phyloP scores from a whole-genome alignment of 2,797 vertebrate species.

The Takifugu rubripes region DNA sequence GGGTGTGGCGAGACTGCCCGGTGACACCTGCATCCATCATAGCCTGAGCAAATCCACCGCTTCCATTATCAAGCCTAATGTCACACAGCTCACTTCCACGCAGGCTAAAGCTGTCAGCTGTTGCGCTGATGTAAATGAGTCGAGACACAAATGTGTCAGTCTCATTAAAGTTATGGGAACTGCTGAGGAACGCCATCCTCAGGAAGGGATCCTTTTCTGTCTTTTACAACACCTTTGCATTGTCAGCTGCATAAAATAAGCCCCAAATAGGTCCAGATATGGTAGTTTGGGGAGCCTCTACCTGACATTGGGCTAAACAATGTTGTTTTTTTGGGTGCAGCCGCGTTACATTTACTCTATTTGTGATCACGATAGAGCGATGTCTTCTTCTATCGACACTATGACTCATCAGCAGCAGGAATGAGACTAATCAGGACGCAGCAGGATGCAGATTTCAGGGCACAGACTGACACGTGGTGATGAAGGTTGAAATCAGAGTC shows the following conservation, averaged over 20 bases:
- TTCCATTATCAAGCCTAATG: constrained; percentile 58
- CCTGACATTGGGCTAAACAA: constrained; percentile 1
- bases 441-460: constrained; percentile 32
- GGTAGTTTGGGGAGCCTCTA: too few relatives aligned
- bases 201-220: too few relatives aligned
- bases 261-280: too few relatives aligned
- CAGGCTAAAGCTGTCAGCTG: constrained; percentile 51
- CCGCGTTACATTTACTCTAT: too few relatives aligned
- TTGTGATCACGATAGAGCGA: too few relatives aligned
- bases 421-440: constrained; percentile 42
- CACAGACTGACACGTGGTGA: constrained; percentile 37
- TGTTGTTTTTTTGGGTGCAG: constrained; percentile 11
- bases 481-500: background rate
- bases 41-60: constrained; percentile 42
- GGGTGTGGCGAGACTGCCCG: constrained; percentile 36
- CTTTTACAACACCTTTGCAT: too few relatives aligned
- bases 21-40: constrained; percentile 65
- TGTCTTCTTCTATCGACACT: constrained; percentile 16
- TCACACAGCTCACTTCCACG: constrained; percentile 50
- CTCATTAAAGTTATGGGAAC: background rate
- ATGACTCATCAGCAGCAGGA: constrained; percentile 47
- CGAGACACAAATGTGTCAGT: constrained; percentile 7
- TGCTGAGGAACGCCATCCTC: too few relatives aligned
- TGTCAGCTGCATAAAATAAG: too few relatives aligned
- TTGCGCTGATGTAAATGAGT: constrained; percentile 42